Base-by-base conservation (phyloP, 2,113 vertebrate species). In the Sinocyclocheilus maitianheensis region DNA sequence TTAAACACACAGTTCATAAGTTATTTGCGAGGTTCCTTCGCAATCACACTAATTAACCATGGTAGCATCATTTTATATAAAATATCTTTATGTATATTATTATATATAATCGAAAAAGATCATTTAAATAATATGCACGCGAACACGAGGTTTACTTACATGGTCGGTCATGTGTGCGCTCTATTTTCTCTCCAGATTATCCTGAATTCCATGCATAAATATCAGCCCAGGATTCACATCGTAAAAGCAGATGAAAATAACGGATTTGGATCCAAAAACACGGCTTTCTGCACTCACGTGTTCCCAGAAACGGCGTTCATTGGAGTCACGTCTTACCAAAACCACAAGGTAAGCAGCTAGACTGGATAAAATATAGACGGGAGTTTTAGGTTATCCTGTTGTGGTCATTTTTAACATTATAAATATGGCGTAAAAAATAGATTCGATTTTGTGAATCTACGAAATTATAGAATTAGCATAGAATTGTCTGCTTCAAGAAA, bases 171-270 rank as follows among this genome's bases (percentile, higher is more conserved):
- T 18, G 26, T 34, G 34, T 30, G n/a, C 16, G 6, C 48, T 63
- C 18, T 37, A 14, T 80, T 40, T 72, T 65, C 30, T 62, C 7
- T 13, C 14, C 86, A 99, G 98, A 99, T 99, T 91, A 99, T 99
- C 89, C 92, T 99, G 18, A 99, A 99, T 91, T 99, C 98, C 76
- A 99, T 99, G 98, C 98, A 99, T 93, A 99, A 99, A 71, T 99
- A 99, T 85, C 98, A 99, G 85, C 98, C 98, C 71, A 93, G 98
- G 92, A 97, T 99, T 82, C 98, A 99, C 92, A 99, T 99, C 14
- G 98, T 99, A 79, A 99, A 99, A 90, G 98, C 98, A 0, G 98
- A 99, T 53, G 98, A 99, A 92, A 99, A 99, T 87, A 99, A 99
- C 89, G 98, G 98, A 20, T 99, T 99, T 55, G 98, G 98, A 72